Conservation (phyloP, 2,888 invertebrate species). For the Agonopterix subpropinquella region DNA sequence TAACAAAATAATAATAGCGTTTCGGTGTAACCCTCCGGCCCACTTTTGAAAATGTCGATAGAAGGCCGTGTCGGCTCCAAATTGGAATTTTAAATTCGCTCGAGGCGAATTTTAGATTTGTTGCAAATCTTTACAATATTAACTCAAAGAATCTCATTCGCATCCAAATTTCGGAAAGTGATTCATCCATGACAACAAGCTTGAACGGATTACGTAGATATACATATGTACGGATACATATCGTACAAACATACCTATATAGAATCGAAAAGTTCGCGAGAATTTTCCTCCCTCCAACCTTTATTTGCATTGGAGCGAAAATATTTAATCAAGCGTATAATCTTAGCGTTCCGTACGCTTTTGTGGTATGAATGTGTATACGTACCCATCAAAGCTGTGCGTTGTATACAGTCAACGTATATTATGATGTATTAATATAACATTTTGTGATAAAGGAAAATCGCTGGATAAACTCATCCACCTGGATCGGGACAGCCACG, state of each 20-base stretch:
- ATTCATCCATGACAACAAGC: conserved; percentile 5
- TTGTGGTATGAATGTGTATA: conserved; percentile 47
- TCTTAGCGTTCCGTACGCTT: conserved; percentile 60
- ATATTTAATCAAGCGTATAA: conserved; percentile 73
- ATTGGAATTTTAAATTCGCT: conserved; percentile 5
- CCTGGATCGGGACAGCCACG: neutral
- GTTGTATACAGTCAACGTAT: conserved; percentile 13
- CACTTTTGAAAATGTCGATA: neutral
- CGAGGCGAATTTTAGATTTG: neutral
- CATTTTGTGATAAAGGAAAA: neutral
- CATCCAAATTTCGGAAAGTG: conserved; percentile 2
- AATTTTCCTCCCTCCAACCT: conserved; percentile 47
- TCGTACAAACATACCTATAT: conserved; percentile 9
- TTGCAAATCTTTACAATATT: neutral
- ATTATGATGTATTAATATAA: conserved; percentile 5
- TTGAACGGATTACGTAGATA: conserved; percentile 1
- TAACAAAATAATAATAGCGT: neutral
- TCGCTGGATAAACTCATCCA: neutral
- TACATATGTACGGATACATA: neutral
- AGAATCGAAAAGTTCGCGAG: conserved; percentile 43
- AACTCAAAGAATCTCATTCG: conserved; percentile 5
- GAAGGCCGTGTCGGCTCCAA: conserved; percentile 1
- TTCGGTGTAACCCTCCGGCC: neutral
- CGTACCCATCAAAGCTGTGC: conserved; percentile 29
- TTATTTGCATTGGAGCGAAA: conserved; percentile 71